Percentiles rank a stretch among this genome's conserved stretches.
Evolutionary conservation across 2,888 invertebrate species (phyloP).

Genomic region (Euproctis similis): DNA sequence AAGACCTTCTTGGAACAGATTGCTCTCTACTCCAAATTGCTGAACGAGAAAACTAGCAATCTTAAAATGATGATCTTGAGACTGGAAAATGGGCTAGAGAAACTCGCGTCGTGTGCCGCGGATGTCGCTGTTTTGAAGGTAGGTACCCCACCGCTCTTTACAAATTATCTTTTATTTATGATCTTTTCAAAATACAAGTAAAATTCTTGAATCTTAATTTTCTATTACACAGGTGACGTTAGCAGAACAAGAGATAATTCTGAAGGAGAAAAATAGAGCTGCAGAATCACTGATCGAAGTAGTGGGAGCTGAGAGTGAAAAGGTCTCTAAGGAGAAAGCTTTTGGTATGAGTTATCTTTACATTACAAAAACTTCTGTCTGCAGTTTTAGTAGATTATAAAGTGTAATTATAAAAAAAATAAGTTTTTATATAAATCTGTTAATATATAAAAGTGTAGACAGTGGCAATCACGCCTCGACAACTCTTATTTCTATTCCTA

Average conservation of each 20-base stretch:
- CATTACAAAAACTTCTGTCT: too few species aligned
- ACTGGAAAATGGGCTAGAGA: constrained; percentile 91
- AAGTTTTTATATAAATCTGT: too few species aligned
- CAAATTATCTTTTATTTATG: too few species aligned
- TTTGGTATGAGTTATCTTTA: constrained; percentile 68
- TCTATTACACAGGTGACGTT: constrained; percentile 56
- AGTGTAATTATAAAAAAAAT: too few species aligned
- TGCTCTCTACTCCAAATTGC: constrained; percentile 83
- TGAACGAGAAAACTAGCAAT: constrained; percentile 80
- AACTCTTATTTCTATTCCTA: too few species aligned
- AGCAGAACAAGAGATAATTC: constrained; percentile 85
- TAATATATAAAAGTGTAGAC: too few species aligned
- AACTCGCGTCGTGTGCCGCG: constrained; percentile 87
- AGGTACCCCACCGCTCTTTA: too few species aligned
- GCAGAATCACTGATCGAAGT: constrained; percentile 92
- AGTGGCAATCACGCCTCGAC: too few species aligned
- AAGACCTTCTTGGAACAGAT: constrained; percentile 97
- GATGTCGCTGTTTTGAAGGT: constrained; percentile 92
- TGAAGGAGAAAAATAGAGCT: constrained; percentile 91
- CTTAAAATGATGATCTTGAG: constrained; percentile 84
- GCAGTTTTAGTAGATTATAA: too few species aligned
- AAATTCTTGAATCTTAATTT: neutral
- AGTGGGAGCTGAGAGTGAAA: constrained; percentile 92
- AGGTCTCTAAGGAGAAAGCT: constrained; percentile 91
- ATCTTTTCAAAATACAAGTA: too few species aligned